phyloP scores from a whole-genome alignment of 2,113 vertebrate species.

The Lagopus leucura region DNA sequence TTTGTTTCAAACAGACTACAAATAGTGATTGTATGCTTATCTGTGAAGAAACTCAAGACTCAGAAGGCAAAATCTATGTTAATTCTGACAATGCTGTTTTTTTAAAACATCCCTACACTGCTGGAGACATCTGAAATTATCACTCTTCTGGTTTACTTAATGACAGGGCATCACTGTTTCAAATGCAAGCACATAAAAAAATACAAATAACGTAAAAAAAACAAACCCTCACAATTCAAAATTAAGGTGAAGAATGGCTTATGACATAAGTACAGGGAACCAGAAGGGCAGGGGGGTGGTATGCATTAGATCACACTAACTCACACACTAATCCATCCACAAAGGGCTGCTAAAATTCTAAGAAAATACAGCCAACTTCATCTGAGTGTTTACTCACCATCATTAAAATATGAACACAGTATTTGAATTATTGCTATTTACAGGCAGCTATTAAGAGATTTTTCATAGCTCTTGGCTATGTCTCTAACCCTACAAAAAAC shows the following conservation, averaged over 20 bases:
- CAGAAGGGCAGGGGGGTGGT: background rate
- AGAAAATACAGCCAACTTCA: background rate
- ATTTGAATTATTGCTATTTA: background rate
- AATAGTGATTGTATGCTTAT: background rate
- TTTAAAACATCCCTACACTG: background rate
- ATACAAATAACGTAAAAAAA: background rate
- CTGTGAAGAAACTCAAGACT: background rate
- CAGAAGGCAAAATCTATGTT: background rate
- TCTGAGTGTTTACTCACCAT: background rate
- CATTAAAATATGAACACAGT: background rate
- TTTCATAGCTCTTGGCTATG: background rate
- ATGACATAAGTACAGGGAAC: background rate
- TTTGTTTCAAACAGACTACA: background rate
- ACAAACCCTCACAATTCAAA: background rate
- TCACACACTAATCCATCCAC: background rate
- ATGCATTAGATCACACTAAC: background rate
- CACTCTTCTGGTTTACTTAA: background rate
- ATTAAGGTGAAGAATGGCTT: background rate
- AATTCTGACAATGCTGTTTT: background rate
- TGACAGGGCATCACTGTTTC: background rate
- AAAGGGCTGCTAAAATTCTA: background rate
- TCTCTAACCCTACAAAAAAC: background rate
- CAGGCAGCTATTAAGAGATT: background rate
- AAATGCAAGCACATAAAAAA: background rate
- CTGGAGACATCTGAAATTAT: background rate